phyloP scores from a whole-genome alignment of 2,888 invertebrate genomes.

The Acrobeloides nanus region DNA sequence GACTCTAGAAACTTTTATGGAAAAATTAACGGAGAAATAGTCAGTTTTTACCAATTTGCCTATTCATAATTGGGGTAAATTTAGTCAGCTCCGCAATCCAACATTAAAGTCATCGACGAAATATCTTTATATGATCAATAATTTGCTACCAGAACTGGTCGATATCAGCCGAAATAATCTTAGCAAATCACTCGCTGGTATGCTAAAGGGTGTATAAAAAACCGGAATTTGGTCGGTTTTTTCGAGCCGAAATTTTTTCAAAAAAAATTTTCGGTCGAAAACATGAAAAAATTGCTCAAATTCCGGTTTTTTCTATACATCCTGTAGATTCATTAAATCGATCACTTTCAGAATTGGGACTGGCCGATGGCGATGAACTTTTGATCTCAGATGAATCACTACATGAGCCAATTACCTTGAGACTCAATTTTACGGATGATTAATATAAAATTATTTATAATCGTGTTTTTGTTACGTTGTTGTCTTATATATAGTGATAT shows the following conservation, averaged over 20 bases:
- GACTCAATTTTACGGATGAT: conserved; percentile 40
- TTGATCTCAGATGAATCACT: conserved; percentile 85
- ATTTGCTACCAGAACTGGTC: conserved; percentile 75
- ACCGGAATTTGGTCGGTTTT: no score
- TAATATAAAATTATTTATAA: no score
- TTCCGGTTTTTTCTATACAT: not conserved
- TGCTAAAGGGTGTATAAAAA: no score
- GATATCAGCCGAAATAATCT: conserved; percentile 79
- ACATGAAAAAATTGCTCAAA: no score
- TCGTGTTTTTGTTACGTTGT: no score
- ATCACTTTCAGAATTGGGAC: conserved; percentile 67
- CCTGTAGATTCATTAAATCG: not conserved
- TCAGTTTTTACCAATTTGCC: conserved; percentile 44
- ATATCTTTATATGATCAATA: conserved; percentile 82
- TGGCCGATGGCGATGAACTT: conserved; percentile 75
- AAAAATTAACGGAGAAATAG: conserved; percentile 71
- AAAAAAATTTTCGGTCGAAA: no score
- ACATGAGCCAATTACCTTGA: conserved; percentile 60
- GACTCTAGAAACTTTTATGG: conserved; percentile 71
- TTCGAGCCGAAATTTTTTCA: no score
- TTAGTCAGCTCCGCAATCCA: conserved; percentile 79
- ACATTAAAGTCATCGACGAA: conserved; percentile 68
- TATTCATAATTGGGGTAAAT: conserved; percentile 3
- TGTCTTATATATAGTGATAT: no score
- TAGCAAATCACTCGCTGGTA: conserved; percentile 69